These are phyloP conservation scores for Drosophila algonquin DNA, from an alignment of 2,888 invertebrate genomes.

Conservation along the genomic window DNA sequence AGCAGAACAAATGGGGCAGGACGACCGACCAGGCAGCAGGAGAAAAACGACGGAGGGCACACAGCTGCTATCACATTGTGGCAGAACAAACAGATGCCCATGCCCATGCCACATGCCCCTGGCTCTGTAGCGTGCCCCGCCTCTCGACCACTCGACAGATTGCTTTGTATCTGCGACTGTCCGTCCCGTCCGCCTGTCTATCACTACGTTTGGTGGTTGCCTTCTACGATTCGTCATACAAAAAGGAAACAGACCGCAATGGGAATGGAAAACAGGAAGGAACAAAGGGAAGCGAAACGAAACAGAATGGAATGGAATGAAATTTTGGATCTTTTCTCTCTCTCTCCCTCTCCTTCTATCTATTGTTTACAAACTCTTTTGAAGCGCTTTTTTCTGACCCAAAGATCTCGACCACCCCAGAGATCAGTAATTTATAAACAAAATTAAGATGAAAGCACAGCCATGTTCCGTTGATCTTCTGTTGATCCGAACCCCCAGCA, in stretches of 20 bases:
- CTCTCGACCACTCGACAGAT: slow-evolving; percentile 1
- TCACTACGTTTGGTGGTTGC: not conserved
- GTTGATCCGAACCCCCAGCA: not conserved
- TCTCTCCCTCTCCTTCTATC: not conserved
- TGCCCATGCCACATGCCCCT: not conserved
- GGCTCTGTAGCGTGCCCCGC: not conserved
- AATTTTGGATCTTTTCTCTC: not conserved
- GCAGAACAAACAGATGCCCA: not conserved
- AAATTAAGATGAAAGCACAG: not conserved
- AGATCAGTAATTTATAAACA: not conserved
- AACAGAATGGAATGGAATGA: not conserved
- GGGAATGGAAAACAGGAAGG: not conserved
- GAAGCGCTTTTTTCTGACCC: not conserved
- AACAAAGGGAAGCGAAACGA: slow-evolving; percentile 1
- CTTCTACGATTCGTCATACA: slow-evolving; percentile 1
- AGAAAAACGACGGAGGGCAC: not conserved
- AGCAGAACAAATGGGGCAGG: not conserved
- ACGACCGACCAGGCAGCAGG: not conserved
- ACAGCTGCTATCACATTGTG: slow-evolving; percentile 1
- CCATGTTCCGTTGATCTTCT: not conserved
- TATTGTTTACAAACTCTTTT: not conserved
- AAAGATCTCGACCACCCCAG: not conserved
- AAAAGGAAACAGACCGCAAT: not conserved
- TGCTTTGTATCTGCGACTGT: not conserved
- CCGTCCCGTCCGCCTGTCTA: not conserved